A percentile compares a stretch with the other conserved stretches of the same genome.
Evolutionary conservation across 2,797 vertebrate genomes (phyloP).

Genomic region (Gymnothorax javanicus): DNA sequence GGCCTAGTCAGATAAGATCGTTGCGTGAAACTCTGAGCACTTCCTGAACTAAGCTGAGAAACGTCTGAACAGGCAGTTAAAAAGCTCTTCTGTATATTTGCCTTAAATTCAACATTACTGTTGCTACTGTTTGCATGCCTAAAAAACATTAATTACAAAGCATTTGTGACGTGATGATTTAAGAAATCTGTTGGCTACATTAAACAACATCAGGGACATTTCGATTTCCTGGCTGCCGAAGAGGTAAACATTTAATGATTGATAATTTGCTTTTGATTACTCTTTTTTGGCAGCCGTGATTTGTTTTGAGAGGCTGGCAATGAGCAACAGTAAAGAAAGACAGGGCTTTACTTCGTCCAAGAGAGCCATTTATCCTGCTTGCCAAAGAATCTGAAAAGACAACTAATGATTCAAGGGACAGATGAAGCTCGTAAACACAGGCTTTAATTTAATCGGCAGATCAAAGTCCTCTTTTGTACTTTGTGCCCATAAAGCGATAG

Average conservation of each 20-base stretch:
- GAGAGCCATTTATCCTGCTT: background rate
- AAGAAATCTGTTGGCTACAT: background rate
- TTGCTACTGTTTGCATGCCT: background rate
- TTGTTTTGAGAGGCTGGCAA: background rate
- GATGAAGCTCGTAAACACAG: background rate
- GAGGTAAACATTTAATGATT: background rate
- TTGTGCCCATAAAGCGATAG: background rate
- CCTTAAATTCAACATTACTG: background rate
- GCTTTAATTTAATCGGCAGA: background rate
- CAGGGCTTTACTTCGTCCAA: background rate
- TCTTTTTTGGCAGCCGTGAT: background rate
- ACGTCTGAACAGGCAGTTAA: background rate
- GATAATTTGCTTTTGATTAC: slow-evolving; percentile 13
- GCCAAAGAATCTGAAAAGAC: background rate
- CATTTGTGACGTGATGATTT: background rate
- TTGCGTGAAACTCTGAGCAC: background rate
- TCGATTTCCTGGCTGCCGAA: background rate
- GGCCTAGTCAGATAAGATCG: background rate
- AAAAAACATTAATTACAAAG: background rate
- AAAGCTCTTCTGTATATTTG: background rate
- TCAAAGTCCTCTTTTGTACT: background rate
- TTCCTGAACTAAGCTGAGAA: background rate
- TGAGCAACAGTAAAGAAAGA: background rate
- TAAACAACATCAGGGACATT: background rate
- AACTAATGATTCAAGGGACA: background rate